phyloP scores from a whole-genome alignment of 1,140 invertebrate genomes.

The Brachionus sp. region DNA sequence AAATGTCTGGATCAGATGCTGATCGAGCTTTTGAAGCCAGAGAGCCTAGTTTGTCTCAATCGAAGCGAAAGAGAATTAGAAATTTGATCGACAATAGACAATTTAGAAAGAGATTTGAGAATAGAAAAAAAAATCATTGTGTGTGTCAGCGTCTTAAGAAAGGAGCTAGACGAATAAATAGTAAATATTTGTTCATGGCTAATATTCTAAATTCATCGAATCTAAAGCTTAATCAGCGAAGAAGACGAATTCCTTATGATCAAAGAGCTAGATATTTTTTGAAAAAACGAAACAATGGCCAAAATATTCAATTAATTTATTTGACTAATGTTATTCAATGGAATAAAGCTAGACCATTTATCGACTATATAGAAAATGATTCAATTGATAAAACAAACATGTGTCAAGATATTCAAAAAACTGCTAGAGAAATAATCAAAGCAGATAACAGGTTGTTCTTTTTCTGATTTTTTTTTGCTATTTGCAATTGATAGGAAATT shows the following conservation, averaged over 20 bases:
- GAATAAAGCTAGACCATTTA: constrained; percentile 37
- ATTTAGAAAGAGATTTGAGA: constrained; percentile 2
- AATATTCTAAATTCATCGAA: neutral
- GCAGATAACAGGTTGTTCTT: constrained; percentile 22
- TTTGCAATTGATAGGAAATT: too few species aligned
- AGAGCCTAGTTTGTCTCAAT: neutral
- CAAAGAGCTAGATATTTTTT: neutral
- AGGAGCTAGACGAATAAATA: constrained; percentile 11
- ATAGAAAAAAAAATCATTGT: constrained; percentile 27
- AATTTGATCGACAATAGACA: neutral
- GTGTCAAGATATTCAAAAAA: constrained; percentile 27
- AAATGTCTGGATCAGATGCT: neutral
- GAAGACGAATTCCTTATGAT: neutral
- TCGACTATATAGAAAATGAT: constrained; percentile 40
- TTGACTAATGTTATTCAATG: constrained; percentile 32
- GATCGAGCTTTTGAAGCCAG: neutral
- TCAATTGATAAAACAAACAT: constrained; percentile 27
- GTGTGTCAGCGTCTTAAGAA: neutral
- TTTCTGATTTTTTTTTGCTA: neutral
- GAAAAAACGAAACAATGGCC: neutral
- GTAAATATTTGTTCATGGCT: constrained; percentile 37
- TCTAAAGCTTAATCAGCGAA: neutral
- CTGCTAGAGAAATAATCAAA: neutral
- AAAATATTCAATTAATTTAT: neutral
- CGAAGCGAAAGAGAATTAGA: neutral